Evolutionary conservation across 2,888 invertebrate species (phyloP), one percentile per base, ranked within the genome.

Genomic region (Yponomeuta cagnagella): DNA sequence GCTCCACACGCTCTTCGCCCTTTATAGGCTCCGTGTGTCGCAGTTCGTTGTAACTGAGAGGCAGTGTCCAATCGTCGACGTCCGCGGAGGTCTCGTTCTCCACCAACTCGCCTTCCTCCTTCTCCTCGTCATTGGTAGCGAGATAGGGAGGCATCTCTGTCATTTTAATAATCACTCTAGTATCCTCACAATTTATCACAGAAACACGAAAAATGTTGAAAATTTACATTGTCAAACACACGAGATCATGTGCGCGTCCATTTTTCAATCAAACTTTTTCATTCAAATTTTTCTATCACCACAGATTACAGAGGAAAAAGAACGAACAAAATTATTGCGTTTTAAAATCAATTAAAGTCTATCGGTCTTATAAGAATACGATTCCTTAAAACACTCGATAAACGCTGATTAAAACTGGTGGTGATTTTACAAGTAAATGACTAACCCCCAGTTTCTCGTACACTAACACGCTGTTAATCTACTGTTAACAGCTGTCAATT

Each of bases 31-130:
- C 92, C 72, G 82, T 78, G 76, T 93, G 92, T 77, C 97, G 93
- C 73, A 94, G 95, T 82, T 95, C 93, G 79, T 94, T 93, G 82
- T 96, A 97, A 77, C 95, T 94, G 74, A 96, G 84, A 70, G 96
- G 95, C 81, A 95, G 90, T 84, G 94, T 94, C 93, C 94, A 94
- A 82, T 96, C 95, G 77, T 93, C 92, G 76, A 90, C 86, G 76
- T 92, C 92, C 73, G 86, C 86, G 74, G 84, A 83, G 77, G 78
- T 76, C 78, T 90, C 90, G 83, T 85, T 87, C 77, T 91, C 91
- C 80, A 80, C 82, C 75, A 86, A 83, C 77, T 80, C 88, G 84
- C 84, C 85, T 75, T 82, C 85, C 81, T 86, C 87, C 75, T 86
- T 88, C 75, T 87, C 89, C 82, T 90, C 90, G 85, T 90, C 88